phyloP scores from a whole-genome alignment of 30 jellyfish, hydroid and myxozoan genomes.

The Phacellophora camtschatica region DNA sequence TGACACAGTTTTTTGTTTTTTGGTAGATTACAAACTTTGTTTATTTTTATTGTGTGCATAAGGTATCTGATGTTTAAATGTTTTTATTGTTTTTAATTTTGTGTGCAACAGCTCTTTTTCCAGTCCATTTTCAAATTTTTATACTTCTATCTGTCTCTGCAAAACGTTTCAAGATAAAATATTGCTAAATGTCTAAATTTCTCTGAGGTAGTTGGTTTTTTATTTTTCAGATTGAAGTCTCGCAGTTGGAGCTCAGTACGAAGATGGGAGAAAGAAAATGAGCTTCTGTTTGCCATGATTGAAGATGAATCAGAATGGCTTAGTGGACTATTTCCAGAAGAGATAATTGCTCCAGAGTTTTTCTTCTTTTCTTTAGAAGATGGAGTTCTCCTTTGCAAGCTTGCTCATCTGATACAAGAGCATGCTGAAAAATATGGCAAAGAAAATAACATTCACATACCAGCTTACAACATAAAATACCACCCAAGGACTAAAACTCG shows the following conservation, averaged over 20 bases:
- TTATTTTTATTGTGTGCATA: no score
- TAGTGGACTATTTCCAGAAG: conserved; percentile 88
- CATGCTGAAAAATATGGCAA: conserved; percentile 73
- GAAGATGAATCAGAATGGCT: conserved; percentile 98
- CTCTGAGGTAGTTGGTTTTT: no score
- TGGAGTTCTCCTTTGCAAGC: conserved; percentile 92
- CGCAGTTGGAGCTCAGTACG: conserved; percentile 90
- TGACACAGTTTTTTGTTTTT: no score
- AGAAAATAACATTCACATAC: conserved; percentile 25
- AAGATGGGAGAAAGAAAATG: conserved; percentile 99
- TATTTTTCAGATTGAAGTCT: conserved; percentile 55
- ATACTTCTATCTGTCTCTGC: no score
- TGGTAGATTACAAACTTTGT: no score
- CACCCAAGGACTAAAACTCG: conserved; percentile 83
- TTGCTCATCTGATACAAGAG: conserved; percentile 80
- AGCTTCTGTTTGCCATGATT: conserved; percentile 88
- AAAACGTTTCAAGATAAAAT: no score
- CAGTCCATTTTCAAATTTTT: no score
- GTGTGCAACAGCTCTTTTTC: no score
- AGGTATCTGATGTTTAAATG: no score
- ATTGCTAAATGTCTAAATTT: no score
- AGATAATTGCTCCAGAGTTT: conserved; percentile 79
- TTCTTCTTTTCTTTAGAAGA: conserved; percentile 86
- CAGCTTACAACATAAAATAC: conserved; percentile 25
- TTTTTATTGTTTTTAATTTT: no score